Evolutionary conservation across 1,140 invertebrate species (phyloP).

Genomic region (Samia ricini): DNA sequence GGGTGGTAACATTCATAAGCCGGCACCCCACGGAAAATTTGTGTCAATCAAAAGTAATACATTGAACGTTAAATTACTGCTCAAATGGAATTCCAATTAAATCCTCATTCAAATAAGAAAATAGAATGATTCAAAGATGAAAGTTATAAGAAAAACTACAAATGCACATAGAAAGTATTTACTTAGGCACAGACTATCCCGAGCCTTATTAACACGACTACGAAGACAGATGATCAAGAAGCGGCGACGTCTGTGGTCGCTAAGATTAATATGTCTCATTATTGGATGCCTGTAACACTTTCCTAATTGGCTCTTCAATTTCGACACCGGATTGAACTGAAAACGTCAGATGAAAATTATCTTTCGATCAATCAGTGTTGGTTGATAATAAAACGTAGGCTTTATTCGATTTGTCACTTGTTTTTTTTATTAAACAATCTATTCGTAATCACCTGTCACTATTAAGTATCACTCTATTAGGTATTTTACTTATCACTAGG

Average conservation of each 20-base stretch:
- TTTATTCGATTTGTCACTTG: not conserved
- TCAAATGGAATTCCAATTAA: too few species aligned
- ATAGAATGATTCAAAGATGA: not conserved
- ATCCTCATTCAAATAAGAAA: too few species aligned
- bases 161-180: not conserved
- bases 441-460: not conserved
- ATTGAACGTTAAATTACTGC: too few species aligned
- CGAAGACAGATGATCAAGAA: not conserved
- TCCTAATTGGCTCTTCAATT: slow-evolving; percentile 1
- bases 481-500: too few species aligned
- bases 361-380: not conserved
- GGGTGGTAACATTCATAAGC: too few species aligned
- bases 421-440: not conserved
- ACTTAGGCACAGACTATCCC: not conserved
- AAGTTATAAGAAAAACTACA: not conserved
- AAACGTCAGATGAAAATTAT: not conserved
- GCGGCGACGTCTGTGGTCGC: not conserved
- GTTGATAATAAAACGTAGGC: not conserved
- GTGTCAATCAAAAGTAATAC: too few species aligned
- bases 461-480: too few species aligned
- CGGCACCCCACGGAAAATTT: too few species aligned
- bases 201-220: not conserved
- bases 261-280: not conserved
- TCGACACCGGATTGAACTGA: not conserved
- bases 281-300: not conserved